Percentiles rank a stretch among this genome's conserved stretches.
Evolutionary conservation across 2,888 invertebrate genomes (phyloP).

Genomic region (Epinotia nisella): DNA sequence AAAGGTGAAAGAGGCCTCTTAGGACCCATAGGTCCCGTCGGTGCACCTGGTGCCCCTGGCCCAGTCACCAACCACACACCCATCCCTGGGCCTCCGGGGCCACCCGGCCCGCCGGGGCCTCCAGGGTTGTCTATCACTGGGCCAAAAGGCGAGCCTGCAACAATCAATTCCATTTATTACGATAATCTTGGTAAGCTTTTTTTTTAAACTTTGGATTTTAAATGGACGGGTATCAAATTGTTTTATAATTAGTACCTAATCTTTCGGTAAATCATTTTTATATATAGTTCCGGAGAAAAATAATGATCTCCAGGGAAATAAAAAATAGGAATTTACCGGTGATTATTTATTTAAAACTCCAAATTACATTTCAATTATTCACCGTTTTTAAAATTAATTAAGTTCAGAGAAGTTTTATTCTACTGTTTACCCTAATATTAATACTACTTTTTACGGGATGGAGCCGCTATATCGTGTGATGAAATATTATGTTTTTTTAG

Average conservation of each 20-base stretch:
- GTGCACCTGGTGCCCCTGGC: conserved; percentile 51
- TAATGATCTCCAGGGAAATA: no score
- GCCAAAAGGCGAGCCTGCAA: conserved; percentile 70
- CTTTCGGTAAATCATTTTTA: no score
- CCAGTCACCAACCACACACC: conserved; percentile 1
- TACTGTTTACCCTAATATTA: neutral
- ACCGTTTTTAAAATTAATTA: no score
- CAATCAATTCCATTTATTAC: conserved; percentile 49
- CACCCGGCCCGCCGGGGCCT: conserved; percentile 62
- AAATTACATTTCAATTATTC: neutral
- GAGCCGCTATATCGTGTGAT: neutral
- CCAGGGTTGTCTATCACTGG: conserved; percentile 66
- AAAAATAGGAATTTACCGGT: no score
- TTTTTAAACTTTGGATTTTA: neutral
- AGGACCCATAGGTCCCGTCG: conserved; percentile 26
- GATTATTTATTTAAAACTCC: neutral
- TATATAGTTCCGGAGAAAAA: no score
- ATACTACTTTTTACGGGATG: neutral
- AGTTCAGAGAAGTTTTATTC: no score
- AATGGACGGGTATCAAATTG: no score
- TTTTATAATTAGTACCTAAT: no score
- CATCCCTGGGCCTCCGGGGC: conserved; percentile 54
- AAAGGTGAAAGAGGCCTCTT: conserved; percentile 66
- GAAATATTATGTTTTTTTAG: conserved; percentile 33
- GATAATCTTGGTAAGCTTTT: conserved; percentile 39